Percentiles rank a stretch among this genome's conserved stretches.
Conservation (phyloP, 2,888 invertebrate genomes). For the Oithona nana region DNA sequence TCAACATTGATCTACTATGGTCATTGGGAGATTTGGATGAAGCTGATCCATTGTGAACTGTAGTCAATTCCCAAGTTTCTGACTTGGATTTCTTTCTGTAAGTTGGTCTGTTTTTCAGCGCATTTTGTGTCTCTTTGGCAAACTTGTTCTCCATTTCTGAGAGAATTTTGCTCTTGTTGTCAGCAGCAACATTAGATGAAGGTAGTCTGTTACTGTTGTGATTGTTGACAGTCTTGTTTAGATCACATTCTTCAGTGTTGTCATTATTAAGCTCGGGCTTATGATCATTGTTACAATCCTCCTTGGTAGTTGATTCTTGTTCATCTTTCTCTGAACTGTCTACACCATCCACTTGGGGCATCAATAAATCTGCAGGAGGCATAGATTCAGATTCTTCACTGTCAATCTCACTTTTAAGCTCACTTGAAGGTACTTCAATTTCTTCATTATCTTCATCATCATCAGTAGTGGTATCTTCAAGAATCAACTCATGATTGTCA, state of each 20-base stretch:
- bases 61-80: not conserved
- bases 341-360: not conserved
- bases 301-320: no score
- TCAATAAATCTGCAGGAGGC: not conserved
- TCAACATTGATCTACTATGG: not conserved
- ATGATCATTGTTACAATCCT: not conserved
- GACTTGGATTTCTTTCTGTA: not conserved
- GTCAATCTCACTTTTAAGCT: not conserved
- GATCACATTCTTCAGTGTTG: no score
- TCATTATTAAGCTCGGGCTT: not conserved
- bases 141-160: conserved; percentile 16
- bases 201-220: no score
- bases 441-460: not conserved
- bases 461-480: not conserved
- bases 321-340: no score
- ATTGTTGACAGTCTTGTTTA: no score
- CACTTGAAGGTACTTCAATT: no score
- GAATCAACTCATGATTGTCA: not conserved
- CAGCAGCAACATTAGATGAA: no score
- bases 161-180: conserved; percentile 12
- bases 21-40: not conserved
- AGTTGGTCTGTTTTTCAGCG: conserved; percentile 5
- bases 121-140: conserved; percentile 16
- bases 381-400: not conserved
- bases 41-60: not conserved